These are phyloP conservation scores for Mimachlamys varia DNA, from an alignment of 2,888 invertebrate species.

Conservation along the genomic window DNA sequence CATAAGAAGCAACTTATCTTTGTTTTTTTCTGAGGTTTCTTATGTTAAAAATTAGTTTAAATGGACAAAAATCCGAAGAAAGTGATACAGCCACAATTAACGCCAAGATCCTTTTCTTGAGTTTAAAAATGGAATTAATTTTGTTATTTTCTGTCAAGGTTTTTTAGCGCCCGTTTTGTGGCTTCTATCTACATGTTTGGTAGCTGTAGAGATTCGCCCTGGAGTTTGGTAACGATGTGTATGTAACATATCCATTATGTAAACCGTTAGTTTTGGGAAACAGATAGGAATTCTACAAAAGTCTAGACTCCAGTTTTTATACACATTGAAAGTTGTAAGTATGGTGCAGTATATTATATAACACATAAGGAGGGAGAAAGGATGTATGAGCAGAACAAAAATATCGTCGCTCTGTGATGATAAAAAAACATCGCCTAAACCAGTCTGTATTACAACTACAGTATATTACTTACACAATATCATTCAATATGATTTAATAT, in stretches of 20 bases:
- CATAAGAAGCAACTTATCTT: constrained; percentile 17
- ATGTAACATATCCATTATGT: background rate
- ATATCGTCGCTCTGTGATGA: too few relatives aligned
- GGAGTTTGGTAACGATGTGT: background rate
- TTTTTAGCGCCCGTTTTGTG: background rate
- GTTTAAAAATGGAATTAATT: constrained; percentile 1
- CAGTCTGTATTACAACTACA: too few relatives aligned
- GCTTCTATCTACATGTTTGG: background rate
- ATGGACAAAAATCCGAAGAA: background rate
- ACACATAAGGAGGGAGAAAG: too few relatives aligned
- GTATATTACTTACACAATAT: too few relatives aligned
- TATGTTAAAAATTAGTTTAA: constrained; percentile 14
- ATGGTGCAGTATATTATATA: too few relatives aligned
- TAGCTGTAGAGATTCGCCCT: background rate
- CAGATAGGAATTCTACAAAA: too few relatives aligned
- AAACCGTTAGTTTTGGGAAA: too few relatives aligned
- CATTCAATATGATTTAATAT: too few relatives aligned
- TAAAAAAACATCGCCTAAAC: too few relatives aligned
- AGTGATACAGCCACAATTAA: background rate
- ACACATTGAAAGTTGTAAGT: too few relatives aligned
- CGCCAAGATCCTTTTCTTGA: background rate
- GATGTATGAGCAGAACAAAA: too few relatives aligned
- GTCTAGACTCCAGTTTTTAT: too few relatives aligned
- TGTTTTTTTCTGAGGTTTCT: background rate
- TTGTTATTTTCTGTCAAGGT: background rate